Base-by-base conservation (phyloP, 2,797 vertebrate species). In the Bryconaethiops microstoma region DNA sequence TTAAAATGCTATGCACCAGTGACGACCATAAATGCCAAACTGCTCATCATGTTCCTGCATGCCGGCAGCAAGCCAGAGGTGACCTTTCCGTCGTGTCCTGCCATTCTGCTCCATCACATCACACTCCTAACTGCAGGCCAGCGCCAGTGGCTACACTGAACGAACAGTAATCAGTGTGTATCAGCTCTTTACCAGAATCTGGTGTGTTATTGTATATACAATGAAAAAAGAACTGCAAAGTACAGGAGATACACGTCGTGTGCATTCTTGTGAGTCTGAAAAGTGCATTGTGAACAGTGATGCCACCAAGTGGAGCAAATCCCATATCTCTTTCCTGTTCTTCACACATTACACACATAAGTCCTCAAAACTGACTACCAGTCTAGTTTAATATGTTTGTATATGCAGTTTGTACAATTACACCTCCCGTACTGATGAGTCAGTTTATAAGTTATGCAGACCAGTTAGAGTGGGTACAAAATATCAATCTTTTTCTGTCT, bases 51-150 rank as follows among this genome's bases (percentile, higher is more conserved):
- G 88, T 86, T 90, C 35, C 72, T 55, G 70, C n/a, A 65, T 77
- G 83, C 89, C 35, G 84, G 83, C 77, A 83, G 84, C 62, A 75
- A 89, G 88, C 89, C 90, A 90, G 87, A 88, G 84, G 83, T 92
- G 92, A 93, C 92, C 92, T 93, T 93, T 92, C 90, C 82, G 82
- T 87, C 90, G 86, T 87, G 88, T 92, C 91, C 90, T 87, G 17
- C 62, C 88, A 88, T 92, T 90, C 90, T 76, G 78, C 71, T 84
- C 63, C 52, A 84, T 83, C 72, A 71, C 73, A 73, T 77, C 63
- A 75, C 39, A 25, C 50, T 79, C 35, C 67, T 81, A 81, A 83
- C 54, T 60, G 25, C 68, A 82, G 69, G 67, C 50, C 81, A 72
- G 72, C 48, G 67, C 62, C 67, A 76, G 25, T 72, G 63, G 64